These are phyloP conservation scores for Protobothrops mucrosquamatus DNA, from an alignment of 2,113 vertebrate species.

Conservation along the genomic window DNA sequence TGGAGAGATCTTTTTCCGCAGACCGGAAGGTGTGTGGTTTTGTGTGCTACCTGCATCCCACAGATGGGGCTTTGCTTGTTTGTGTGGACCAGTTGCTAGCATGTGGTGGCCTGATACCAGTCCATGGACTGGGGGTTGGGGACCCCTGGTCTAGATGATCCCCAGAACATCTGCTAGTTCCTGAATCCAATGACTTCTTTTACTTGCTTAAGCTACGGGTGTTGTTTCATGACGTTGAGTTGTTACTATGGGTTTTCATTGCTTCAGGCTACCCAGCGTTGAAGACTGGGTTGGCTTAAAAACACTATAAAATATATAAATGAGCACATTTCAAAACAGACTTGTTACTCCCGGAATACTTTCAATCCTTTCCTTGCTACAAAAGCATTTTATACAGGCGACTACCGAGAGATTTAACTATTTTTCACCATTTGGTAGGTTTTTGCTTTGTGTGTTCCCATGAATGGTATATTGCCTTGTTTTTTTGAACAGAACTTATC, in stretches of 20 bases:
- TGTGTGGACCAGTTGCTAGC: fast-evolving
- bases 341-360: neutral
- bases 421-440: neutral
- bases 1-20: too few relatives aligned
- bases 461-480: neutral
- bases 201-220: neutral
- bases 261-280: neutral
- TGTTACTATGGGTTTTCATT: neutral
- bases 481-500: neutral
- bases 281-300: neutral
- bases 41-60: too few relatives aligned
- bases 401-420: neutral
- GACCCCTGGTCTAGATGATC: too few relatives aligned
- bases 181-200: neutral
- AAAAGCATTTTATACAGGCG: neutral
- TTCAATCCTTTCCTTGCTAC: neutral
- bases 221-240: neutral
- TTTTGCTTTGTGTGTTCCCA: neutral
- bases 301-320: neutral
- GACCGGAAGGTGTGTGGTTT: too few relatives aligned
- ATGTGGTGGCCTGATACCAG: fast-evolving
- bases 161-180: neutral
- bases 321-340: neutral
- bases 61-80: too few relatives aligned
- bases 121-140: too few relatives aligned